phyloP scores from a whole-genome alignment of 2,113 vertebrate species.

The Jaculus jaculus region DNA sequence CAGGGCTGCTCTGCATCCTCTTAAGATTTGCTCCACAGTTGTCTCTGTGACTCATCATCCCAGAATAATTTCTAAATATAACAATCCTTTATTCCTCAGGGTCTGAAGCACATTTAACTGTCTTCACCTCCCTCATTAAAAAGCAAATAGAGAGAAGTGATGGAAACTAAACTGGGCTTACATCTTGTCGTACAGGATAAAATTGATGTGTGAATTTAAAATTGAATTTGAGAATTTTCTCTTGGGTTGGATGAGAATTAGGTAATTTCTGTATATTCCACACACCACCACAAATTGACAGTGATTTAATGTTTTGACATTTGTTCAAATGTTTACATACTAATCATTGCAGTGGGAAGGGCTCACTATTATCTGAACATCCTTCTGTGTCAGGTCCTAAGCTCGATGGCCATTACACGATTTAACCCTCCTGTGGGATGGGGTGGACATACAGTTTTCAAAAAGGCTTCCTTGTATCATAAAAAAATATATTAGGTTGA shows the following conservation, averaged over 20 bases:
- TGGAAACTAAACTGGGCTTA: not conserved
- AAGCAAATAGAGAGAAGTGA: conserved; percentile 3
- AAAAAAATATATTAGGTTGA: not conserved
- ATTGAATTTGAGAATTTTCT: conserved; percentile 27
- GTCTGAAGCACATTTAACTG: conserved; percentile 20
- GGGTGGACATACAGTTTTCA: not conserved
- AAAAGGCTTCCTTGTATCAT: not conserved
- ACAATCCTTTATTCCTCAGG: conserved; percentile 2
- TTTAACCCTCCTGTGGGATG: not conserved
- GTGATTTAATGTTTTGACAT: not conserved
- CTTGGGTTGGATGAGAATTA: not conserved
- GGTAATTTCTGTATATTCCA: not conserved
- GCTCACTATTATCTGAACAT: not conserved
- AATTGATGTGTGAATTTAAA: conserved; percentile 32
- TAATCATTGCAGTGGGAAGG: not conserved
- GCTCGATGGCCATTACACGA: not conserved
- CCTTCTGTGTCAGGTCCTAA: not conserved
- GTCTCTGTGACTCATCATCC: conserved; percentile 55
- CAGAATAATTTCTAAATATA: conserved; percentile 60
- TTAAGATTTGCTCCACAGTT: conserved; percentile 26
- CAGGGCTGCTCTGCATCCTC: not conserved
- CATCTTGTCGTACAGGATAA: conserved; percentile 5
- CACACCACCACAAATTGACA: not conserved
- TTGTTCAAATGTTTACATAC: not conserved
- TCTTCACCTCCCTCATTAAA: conserved; percentile 44